A percentile compares a stretch with the other conserved stretches of the same genome.
Conservation (phyloP, 2,888 invertebrate species). For the Stenodera caucasica region DNA sequence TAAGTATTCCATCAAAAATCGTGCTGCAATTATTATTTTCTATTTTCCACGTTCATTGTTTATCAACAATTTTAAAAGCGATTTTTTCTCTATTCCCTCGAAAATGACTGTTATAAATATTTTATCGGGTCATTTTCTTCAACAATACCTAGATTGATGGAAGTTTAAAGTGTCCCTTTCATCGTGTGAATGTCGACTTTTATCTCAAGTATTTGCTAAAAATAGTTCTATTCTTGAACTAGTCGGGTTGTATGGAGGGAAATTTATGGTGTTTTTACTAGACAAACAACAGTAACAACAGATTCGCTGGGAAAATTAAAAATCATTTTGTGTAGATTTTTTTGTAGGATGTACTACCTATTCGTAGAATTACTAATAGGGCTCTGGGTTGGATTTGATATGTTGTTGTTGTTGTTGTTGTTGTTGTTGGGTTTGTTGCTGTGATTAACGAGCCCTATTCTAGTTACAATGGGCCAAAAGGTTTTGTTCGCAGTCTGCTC, state of each 20-base stretch:
- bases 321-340: background rate
- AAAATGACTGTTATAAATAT: background rate
- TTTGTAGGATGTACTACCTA: background rate
- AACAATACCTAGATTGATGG: background rate
- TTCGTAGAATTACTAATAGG: background rate
- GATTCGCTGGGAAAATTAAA: slow-evolving; percentile 2
- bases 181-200: too few species aligned
- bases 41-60: background rate
- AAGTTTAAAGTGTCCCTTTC: too few species aligned
- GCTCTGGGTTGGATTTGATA: background rate
- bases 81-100: too few species aligned
- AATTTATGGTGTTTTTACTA: background rate
- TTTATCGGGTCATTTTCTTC: background rate
- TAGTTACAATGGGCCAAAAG: slow-evolving; percentile 28
- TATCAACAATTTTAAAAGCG: background rate
- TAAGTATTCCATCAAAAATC: slow-evolving; percentile 17
- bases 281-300: too few species aligned
- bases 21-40: background rate
- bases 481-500: slow-evolving; percentile 37
- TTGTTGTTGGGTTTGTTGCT: background rate
- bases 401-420: too few species aligned
- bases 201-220: background rate
- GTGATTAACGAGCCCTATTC: slow-evolving; percentile 30
- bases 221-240: too few species aligned
- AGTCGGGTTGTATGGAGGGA: too few species aligned